These are phyloP conservation scores for Drosophila neotestacea DNA, from an alignment of 2,888 invertebrate genomes.

Conservation along the genomic window DNA sequence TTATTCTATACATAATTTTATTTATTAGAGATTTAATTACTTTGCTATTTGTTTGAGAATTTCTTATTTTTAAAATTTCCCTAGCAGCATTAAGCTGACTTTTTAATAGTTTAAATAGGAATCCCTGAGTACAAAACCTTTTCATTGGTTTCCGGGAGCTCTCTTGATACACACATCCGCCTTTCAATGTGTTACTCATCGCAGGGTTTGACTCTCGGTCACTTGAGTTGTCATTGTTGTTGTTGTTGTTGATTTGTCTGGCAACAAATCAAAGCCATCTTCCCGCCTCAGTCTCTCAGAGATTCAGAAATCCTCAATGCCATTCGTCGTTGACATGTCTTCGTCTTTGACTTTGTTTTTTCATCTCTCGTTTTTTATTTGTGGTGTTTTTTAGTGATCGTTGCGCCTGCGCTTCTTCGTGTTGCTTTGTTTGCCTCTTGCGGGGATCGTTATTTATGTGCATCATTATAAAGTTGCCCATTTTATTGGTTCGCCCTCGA, in stretches of 20 bases:
- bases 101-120: neutral
- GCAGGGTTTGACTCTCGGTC: neutral
- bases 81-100: neutral
- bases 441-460: slow-evolving; percentile 79
- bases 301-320: slow-evolving; percentile 55
- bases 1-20: neutral
- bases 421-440: slow-evolving; percentile 21
- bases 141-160: neutral
- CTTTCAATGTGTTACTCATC: slow-evolving; percentile 21
- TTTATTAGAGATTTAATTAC: neutral
- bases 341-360: slow-evolving; percentile 29
- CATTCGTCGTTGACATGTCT: slow-evolving; percentile 64
- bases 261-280: slow-evolving; percentile 30
- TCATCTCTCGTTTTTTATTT: slow-evolving; percentile 5
- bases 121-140: neutral
- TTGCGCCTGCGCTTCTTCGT: slow-evolving; percentile 32
- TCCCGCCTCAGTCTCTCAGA: slow-evolving; percentile 17
- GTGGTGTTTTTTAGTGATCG: slow-evolving; percentile 23
- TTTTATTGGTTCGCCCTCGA: slow-evolving; percentile 84
- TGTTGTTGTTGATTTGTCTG: slow-evolving; percentile 16
- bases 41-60: neutral
- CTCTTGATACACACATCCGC: slow-evolving; percentile 15
- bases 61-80: neutral
- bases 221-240: slow-evolving; percentile 16
- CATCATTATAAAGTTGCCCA: slow-evolving; percentile 84